Base-by-base conservation (phyloP, 2,888 invertebrate genomes). In the Melikaiella ostensackeni region DNA sequence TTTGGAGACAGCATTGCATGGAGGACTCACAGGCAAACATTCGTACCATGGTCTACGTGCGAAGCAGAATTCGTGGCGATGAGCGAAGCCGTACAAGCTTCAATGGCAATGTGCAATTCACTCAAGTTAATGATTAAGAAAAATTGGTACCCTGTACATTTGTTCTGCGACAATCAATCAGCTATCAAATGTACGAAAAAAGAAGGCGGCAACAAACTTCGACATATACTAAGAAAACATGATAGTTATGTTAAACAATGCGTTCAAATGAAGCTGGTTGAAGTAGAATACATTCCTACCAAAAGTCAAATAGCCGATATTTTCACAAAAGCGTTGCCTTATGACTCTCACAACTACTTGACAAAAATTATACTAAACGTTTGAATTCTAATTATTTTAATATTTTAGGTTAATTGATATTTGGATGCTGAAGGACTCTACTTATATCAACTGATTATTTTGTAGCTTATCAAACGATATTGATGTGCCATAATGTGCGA, bases 1-100 rank as follows among this genome's bases (percentile, higher is more conserved):
- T 64, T 64, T 64, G 64, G 24, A 24, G 63, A 63, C 6, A 63
- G 33, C 11, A 33, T 63, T 27, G 63, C 63, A n/a, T 63, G 63
- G 64, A 64, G 2, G 7, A 35, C n/a, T 11, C 64, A 64, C 19
- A 38, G 13, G 19, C n/a, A 64, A 64, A n/a, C 21, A 2, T 64
- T n/a, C 35, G 64, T 64, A n/a, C 35, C 64, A 21, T 16, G 1
- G 8, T 38, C 64, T 21, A 64, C 38, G 64, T 64, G 64, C 2
- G 64, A 64, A 38, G 38, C 38, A 21, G 38, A 64, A 35, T 63
- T 5, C n/a, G 33, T 63, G 13, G 63, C 63, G 0, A 63, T 63
- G 63, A 63, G 63, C 6, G n/a, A 63, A 30, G 63, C 63, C n/a
- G 27, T 27, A 13, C 27, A 63, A 63, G 63, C 27, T 33, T 5